Conservation (phyloP, 1,140 invertebrate genomes). For the Colletes latitarsis region DNA sequence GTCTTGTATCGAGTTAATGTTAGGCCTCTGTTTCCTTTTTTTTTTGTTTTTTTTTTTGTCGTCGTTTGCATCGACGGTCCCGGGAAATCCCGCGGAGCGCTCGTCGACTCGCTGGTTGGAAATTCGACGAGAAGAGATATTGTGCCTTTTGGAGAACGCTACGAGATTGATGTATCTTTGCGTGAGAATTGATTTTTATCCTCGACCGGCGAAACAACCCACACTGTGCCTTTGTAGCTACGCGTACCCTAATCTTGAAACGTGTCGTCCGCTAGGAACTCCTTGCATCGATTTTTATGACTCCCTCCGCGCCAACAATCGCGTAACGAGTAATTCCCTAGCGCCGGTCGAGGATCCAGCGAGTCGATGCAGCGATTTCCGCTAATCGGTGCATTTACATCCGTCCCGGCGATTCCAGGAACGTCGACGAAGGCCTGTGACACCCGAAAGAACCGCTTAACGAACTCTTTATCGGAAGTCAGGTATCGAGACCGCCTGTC, state of each 20-base stretch:
- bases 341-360: not conserved
- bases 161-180: not conserved
- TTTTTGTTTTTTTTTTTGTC: conserved; percentile 1
- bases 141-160: not conserved
- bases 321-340: not conserved
- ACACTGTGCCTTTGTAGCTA: too few relatives aligned
- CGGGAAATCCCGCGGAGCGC: conserved; percentile 9
- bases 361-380: not conserved
- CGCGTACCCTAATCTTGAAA: not conserved
- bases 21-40: conserved; percentile 20
- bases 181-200: not conserved
- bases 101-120: conserved; percentile 14
- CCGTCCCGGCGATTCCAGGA: not conserved
- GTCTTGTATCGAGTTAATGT: conserved; percentile 54
- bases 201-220: not conserved
- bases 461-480: conserved; percentile 49
- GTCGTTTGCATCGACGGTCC: not conserved
- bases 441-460: conserved; percentile 15
- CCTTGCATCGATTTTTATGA: too few relatives aligned
- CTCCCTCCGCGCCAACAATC: not conserved
- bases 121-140: not conserved
- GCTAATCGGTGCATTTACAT: conserved; percentile 1
- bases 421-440: conserved; percentile 35
- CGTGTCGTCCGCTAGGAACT: not conserved
- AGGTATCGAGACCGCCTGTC: conserved; percentile 64